Conservation (phyloP, 2,888 invertebrate species). For the Andrena fulva region DNA sequence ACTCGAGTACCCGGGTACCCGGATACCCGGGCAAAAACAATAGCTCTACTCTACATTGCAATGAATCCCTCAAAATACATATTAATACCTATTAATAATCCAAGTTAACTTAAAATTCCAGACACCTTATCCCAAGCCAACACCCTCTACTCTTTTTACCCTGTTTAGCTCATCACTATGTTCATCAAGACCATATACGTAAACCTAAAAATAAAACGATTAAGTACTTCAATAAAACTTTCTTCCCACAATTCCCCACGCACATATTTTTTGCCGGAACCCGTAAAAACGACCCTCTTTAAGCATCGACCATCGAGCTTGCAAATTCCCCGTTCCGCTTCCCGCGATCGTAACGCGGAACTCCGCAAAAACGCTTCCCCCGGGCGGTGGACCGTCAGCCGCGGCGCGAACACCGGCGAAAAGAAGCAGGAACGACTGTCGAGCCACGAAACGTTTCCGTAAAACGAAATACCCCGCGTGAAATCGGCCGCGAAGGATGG, state of each 20-base stretch:
- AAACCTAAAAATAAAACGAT: background rate
- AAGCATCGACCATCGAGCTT: background rate
- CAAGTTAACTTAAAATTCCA: no score
- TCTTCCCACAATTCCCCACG: background rate
- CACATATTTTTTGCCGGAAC: background rate
- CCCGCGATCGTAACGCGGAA: background rate
- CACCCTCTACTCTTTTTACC: no score
- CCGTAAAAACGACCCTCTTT: background rate
- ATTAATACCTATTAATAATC: no score
- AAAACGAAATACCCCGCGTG: constrained; percentile 30
- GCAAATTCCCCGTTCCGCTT: background rate
- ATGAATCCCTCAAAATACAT: no score
- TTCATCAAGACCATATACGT: no score
- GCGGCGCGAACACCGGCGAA: constrained; percentile 10
- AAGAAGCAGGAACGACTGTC: constrained; percentile 14
- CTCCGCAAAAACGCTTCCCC: background rate
- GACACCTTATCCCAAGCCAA: no score
- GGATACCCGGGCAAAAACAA: no score
- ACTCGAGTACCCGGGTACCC: no score
- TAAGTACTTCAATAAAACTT: background rate
- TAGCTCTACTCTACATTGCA: no score
- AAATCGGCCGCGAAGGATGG: constrained; percentile 34
- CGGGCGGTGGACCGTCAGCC: constrained; percentile 16
- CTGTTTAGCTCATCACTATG: no score
- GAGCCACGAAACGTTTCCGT: constrained; percentile 23